Evolutionary conservation across 2,888 invertebrate species (phyloP).

Genomic region (Drosophila cognata): DNA sequence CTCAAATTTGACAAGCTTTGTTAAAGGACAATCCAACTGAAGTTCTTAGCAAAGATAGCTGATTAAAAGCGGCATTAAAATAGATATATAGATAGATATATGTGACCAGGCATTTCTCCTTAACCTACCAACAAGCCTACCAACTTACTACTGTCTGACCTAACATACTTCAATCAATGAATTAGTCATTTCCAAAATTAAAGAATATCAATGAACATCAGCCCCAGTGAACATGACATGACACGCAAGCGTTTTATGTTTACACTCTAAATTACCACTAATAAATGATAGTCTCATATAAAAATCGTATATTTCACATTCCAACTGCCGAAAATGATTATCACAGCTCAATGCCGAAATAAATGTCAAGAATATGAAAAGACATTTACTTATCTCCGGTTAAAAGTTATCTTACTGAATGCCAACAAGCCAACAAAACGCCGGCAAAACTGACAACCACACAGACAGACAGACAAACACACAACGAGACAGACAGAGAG

Average conservation of each 20-base stretch:
- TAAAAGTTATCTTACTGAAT: slow-evolving; percentile 25
- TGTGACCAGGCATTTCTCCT: rapidly evolving
- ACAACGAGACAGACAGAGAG: not conserved
- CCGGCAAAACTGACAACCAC: not conserved
- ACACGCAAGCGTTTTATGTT: not conserved
- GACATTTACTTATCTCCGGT: slow-evolving; percentile 17
- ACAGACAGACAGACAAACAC: slow-evolving; percentile 9
- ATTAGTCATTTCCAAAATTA: not conserved
- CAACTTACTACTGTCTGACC: not conserved
- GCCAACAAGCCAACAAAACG: slow-evolving; percentile 16
- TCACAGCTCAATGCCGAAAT: slow-evolving; percentile 2
- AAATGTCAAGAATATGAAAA: slow-evolving; percentile 13
- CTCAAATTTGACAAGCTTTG: not conserved
- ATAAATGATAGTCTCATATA: not conserved
- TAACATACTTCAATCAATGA: not conserved
- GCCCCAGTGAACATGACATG: not conserved
- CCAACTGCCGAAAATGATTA: not conserved
- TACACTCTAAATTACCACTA: not conserved
- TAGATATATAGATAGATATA: not conserved
- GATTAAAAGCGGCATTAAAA: not conserved
- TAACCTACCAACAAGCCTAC: not conserved
- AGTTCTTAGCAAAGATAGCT: not conserved
- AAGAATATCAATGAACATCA: not conserved
- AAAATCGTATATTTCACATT: not conserved
- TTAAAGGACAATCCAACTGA: not conserved